Percentiles rank a stretch among this genome's conserved stretches.
Conservation (phyloP, 2,888 invertebrate species). For the Mesorhabditis spiculigera region DNA sequence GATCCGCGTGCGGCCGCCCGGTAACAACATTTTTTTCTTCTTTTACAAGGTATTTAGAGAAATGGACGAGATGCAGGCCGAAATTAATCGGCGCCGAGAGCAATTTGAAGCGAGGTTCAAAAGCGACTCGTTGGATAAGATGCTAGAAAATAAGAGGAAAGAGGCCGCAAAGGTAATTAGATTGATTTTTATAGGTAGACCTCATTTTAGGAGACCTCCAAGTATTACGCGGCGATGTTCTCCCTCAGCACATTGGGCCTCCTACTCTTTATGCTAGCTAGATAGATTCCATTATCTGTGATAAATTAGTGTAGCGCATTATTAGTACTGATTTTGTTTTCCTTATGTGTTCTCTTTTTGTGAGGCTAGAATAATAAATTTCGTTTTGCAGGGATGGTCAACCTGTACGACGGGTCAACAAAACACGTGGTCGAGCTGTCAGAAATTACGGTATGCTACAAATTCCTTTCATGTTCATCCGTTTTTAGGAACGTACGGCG, state of each 20-base stretch:
- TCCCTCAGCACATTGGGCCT: neutral
- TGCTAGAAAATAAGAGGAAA: neutral
- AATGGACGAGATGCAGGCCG: neutral
- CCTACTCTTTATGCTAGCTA: neutral
- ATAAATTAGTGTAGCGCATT: too few species aligned
- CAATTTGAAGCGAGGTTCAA: neutral
- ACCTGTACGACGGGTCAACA: too few species aligned
- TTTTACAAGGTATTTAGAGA: neutral
- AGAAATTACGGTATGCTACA: too few species aligned
- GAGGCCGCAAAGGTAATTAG: neutral
- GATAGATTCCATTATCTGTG: neutral
- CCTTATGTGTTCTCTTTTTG: too few species aligned
- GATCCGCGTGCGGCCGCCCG: neutral
- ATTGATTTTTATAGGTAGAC: neutral
- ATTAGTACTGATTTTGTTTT: too few species aligned
- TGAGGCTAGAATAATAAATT: too few species aligned
- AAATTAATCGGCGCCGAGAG: neutral
- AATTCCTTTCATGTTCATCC: too few species aligned
- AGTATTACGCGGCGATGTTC: slow-evolving; percentile 4
- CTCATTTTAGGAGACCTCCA: neutral
- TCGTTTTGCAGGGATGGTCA: too few species aligned
- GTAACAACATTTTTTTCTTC: neutral
- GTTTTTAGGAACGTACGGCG: too few species aligned
- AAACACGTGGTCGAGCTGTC: too few species aligned
- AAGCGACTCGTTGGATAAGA: neutral